phyloP scores from a whole-genome alignment of 2,113 vertebrate genomes.

The Eleginops maclovinus region DNA sequence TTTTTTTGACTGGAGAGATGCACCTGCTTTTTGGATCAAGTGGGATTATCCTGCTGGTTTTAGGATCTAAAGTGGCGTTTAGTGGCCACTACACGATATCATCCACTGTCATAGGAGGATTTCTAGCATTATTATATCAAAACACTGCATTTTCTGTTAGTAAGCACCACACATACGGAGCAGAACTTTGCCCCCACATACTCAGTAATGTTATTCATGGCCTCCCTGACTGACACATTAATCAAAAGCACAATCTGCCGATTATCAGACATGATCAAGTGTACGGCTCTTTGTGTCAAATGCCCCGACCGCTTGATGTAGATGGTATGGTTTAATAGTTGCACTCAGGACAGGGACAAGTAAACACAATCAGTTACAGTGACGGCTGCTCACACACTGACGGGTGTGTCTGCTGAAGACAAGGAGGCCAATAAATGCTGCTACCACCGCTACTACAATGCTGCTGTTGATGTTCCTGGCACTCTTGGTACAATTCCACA shows the following conservation, averaged over 20 bases:
- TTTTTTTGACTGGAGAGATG: slow-evolving; percentile 10
- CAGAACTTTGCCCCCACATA: slow-evolving; percentile 16
- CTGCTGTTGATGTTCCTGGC: background rate
- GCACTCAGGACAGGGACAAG: slow-evolving; percentile 17
- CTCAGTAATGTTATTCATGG: slow-evolving; percentile 54
- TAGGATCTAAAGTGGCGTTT: slow-evolving; percentile 12
- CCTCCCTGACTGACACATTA: slow-evolving; percentile 57
- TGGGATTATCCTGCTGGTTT: slow-evolving; percentile 31
- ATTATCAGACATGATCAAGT: slow-evolving; percentile 56
- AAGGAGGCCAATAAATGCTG: background rate
- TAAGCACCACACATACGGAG: background rate
- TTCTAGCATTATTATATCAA: background rate
- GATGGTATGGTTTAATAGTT: slow-evolving; percentile 51
- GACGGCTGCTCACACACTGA: slow-evolving; percentile 13
- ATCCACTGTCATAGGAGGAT: background rate
- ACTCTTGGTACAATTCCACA: background rate
- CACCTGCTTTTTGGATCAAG: slow-evolving; percentile 27
- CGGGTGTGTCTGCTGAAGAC: background rate
- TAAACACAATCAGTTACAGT: slow-evolving; percentile 36
- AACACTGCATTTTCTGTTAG: slow-evolving; percentile 11
- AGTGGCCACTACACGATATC: slow-evolving; percentile 21
- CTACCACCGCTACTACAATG: background rate
- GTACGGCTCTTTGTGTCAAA: slow-evolving; percentile 31
- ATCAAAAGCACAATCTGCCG: slow-evolving; percentile 55
- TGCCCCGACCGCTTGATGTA: slow-evolving; percentile 28